Conservation (phyloP, 37 sponge, comb jelly and placozoan species). For the Beroe forskalii region DNA sequence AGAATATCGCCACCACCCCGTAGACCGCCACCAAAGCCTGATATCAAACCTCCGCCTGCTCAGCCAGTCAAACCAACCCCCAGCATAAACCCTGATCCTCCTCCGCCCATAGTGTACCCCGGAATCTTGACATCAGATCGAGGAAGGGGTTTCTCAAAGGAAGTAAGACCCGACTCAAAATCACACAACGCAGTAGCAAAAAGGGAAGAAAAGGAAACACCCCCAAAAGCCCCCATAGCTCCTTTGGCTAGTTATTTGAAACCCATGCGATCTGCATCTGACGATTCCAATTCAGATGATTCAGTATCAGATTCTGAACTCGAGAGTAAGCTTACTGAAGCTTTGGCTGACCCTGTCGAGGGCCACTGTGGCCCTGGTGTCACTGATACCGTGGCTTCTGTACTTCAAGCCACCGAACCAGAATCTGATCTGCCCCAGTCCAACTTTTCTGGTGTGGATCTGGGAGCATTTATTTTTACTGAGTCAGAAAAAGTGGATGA, state of each 20-base stretch:
- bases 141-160: constrained; percentile 6
- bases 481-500: neutral
- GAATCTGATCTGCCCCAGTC: neutral
- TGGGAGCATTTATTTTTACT: constrained; percentile 25
- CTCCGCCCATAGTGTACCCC: neutral
- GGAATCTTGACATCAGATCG: constrained; percentile 48
- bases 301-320: neutral
- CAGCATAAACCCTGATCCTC: neutral
- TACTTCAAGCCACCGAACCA: neutral
- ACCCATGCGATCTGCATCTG: constrained; percentile 21
- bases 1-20: neutral
- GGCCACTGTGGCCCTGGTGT: neutral
- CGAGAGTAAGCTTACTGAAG: constrained; percentile 27
- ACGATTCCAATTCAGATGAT: constrained; percentile 24
- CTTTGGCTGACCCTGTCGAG: neutral
- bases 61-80: neutral
- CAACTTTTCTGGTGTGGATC: constrained; percentile 13
- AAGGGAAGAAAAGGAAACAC: neutral
- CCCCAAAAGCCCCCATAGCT: neutral
- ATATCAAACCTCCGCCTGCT: neutral
- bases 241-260: constrained; percentile 34
- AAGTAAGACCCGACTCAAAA: neutral
- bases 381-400: neutral
- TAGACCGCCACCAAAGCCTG: neutral
- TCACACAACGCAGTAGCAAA: neutral